Conservation (phyloP, 2,797 vertebrate genomes). For the Hipposideros larvatus region DNA sequence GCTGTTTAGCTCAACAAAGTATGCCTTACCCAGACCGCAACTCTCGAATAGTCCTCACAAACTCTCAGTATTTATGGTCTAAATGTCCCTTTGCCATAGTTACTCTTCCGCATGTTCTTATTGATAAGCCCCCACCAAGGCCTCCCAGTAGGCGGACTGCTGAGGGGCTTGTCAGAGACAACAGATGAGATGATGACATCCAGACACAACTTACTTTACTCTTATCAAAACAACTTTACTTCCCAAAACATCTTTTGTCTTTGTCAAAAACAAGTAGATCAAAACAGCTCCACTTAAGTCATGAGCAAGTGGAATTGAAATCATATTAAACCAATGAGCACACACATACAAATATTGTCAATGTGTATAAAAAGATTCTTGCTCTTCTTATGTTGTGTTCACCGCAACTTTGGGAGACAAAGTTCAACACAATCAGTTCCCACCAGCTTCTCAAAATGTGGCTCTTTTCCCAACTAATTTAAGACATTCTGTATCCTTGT, state of each 20-base stretch:
- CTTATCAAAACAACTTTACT: not conserved
- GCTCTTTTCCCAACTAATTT: constrained; percentile 12
- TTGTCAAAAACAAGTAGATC: not conserved
- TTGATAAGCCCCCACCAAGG: not conserved
- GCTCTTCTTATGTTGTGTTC: not conserved
- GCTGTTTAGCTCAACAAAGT: not conserved
- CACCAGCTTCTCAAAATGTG: constrained; percentile 37
- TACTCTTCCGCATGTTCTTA: not conserved
- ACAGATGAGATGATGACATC: not conserved
- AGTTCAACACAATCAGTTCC: constrained; percentile 62
- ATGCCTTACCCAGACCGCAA: not conserved
- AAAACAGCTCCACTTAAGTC: not conserved
- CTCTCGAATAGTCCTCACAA: not conserved
- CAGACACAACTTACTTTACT: not conserved
- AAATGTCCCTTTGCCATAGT: not conserved
- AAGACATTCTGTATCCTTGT: not conserved
- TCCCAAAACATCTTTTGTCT: not conserved
- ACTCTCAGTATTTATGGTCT: not conserved
- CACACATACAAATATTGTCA: not conserved
- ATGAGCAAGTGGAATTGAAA: not conserved
- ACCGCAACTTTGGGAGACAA: constrained; percentile 57
- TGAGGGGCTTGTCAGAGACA: not conserved
- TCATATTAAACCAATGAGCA: not conserved
- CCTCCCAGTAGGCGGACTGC: not conserved
- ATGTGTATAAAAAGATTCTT: not conserved